Evolutionary conservation across 2,888 invertebrate genomes (phyloP).

Genomic region (Masnerella sp.): DNA sequence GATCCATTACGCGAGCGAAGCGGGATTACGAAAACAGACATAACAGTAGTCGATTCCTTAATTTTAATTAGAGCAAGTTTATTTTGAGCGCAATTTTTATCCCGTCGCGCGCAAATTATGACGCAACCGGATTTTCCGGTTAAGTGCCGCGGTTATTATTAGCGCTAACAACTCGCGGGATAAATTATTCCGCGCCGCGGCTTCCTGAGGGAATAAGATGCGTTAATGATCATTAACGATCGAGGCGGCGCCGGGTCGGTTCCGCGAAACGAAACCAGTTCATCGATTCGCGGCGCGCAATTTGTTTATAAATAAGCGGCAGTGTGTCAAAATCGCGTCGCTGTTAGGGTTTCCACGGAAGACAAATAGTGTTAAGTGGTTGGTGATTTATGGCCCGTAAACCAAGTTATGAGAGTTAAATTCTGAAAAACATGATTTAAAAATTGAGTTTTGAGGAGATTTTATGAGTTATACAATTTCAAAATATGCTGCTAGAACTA

Average conservation of each 20-base stretch:
- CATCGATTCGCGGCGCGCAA: conserved; percentile 24
- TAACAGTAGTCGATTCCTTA: conserved; percentile 42
- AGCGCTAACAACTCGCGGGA: conserved; percentile 35
- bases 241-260: conserved; percentile 19
- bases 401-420: too few species aligned
- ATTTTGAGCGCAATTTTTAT: conserved; percentile 39
- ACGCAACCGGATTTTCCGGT: conserved; percentile 53
- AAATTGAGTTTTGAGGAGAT: too few species aligned
- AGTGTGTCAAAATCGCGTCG: conserved; percentile 8
- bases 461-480: too few species aligned
- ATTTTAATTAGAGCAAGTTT: conserved; percentile 47
- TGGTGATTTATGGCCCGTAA: too few species aligned
- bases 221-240: conserved; percentile 36
- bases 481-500: too few species aligned
- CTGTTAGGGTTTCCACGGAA: too few species aligned
- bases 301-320: conserved; percentile 20
- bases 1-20: too few species aligned
- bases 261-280: conserved; percentile 37
- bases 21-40: conserved; percentile 8
- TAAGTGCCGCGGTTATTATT: conserved; percentile 43
- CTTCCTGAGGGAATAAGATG: conserved; percentile 36
- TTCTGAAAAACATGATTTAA: too few species aligned
- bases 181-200: conserved; percentile 42
- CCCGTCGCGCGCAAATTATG: conserved; percentile 21
- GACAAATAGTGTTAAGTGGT: too few species aligned